Evolutionary conservation across 2,113 vertebrate species (phyloP), one percentile per base, ranked within the genome.

Genomic region (Tricholaema leucomelas): DNA sequence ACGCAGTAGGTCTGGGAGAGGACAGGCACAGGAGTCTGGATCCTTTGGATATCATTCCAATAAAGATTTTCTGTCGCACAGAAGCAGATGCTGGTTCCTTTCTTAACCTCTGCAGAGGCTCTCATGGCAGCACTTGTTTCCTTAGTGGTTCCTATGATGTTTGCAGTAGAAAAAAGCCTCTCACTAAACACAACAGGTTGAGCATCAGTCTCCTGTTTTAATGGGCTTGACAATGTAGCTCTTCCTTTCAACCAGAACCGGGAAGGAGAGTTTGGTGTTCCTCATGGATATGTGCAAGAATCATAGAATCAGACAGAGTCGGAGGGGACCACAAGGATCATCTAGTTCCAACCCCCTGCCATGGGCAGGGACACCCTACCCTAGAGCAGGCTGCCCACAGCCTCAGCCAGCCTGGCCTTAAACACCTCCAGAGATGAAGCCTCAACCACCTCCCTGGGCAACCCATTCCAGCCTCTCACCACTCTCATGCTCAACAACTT

Each of bases 61-160:
- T 96, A 96, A 96, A 96, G 72, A 77, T 74, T 94, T 94, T 96
- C 75, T 93, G 94, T 85, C 89, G 93, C 95, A 96, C 84, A 93
- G 92, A 91, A 91, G 61, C 75, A 73, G 0, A 2, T 5, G n/a
- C 27, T 67, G 20, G 61, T 93, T 93, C 31, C 38, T 92, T 82
- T 89, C 79, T 87, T 42, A 63, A 35, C n/a, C 28, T 9, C 24
- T 58, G 27, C 69, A 82, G 58, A 36, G 35, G 31, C 33, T 52
- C 20, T n/a, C 46, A 35, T 38, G 35, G 35, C 61, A 91, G 46
- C 40, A 59, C 18, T 52, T 50, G 10, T 64, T 87, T 79, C 81
- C 38, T 55, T 69, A 44, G 42, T 11, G 8, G 44, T 52, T 59
- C 56, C 25, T 8, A 28, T 19, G 42, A 61, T n/a, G 30, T 58